These are phyloP conservation scores for Notocelia uddmanniana DNA, from an alignment of 2,888 invertebrate species.

Conservation along the genomic window DNA sequence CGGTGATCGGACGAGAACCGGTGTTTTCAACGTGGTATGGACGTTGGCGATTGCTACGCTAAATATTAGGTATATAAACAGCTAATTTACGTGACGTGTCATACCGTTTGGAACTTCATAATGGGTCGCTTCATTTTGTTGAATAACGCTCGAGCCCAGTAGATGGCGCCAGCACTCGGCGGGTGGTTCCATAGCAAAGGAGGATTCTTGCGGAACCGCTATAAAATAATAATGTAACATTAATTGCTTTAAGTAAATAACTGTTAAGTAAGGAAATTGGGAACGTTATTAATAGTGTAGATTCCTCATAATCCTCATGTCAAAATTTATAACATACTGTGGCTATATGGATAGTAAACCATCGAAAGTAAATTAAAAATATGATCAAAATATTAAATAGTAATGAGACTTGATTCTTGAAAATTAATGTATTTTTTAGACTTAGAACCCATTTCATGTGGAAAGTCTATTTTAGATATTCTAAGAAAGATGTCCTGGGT, in stretches of 20 bases:
- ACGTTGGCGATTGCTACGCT: constrained; percentile 45
- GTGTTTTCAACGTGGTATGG: constrained; percentile 53
- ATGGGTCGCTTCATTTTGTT: constrained; percentile 92
- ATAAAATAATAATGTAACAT: constrained; percentile 32
- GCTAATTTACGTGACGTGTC: neutral
- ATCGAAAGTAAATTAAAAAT: too few relatives aligned
- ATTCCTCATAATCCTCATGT: too few relatives aligned
- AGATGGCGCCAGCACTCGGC: constrained; percentile 93
- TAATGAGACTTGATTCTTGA: too few relatives aligned
- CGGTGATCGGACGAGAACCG: constrained; percentile 57
- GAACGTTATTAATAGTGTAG: too few relatives aligned
- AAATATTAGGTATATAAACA: neutral
- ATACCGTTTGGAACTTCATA: constrained; percentile 90
- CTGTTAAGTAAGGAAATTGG: too few relatives aligned
- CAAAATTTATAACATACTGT: too few relatives aligned
- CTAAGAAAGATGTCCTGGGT: too few relatives aligned
- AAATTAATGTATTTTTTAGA: too few relatives aligned
- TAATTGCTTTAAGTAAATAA: neutral
- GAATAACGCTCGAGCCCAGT: constrained; percentile 93
- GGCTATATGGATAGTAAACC: too few relatives aligned
- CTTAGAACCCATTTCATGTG: too few relatives aligned
- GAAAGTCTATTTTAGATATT: too few relatives aligned
- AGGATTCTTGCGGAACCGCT: constrained; percentile 88
- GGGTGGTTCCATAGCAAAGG: constrained; percentile 92
- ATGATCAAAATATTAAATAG: too few relatives aligned